These are phyloP conservation scores for Chymomyza amoena DNA, from an alignment of 2,888 invertebrate genomes.

Conservation along the genomic window DNA sequence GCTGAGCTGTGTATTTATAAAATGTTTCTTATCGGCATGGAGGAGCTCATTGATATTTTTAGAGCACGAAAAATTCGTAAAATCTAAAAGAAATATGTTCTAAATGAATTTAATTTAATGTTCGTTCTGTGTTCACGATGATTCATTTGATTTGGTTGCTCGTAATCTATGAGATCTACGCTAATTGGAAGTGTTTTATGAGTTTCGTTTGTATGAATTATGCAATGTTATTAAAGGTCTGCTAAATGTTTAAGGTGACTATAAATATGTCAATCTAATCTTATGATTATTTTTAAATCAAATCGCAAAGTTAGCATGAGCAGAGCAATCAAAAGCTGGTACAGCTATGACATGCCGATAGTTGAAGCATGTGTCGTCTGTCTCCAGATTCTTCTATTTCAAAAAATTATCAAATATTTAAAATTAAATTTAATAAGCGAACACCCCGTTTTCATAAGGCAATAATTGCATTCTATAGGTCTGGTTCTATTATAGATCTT, in stretches of 20 bases:
- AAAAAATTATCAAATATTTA: too few species aligned
- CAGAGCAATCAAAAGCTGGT: neutral
- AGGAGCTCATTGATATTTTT: neutral
- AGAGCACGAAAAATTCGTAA: neutral
- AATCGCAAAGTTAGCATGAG: neutral
- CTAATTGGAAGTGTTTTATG: neutral
- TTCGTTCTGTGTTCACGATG: neutral
- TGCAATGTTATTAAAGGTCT: neutral
- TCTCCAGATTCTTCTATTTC: too few species aligned
- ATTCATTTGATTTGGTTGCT: neutral
- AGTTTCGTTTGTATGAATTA: neutral
- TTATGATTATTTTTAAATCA: neutral
- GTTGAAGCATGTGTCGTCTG: too few species aligned
- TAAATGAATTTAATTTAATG: neutral
- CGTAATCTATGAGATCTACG: neutral
- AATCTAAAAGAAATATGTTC: neutral
- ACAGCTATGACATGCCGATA: too few species aligned
- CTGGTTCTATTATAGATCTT: too few species aligned
- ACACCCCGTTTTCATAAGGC: too few species aligned
- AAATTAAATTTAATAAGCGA: too few species aligned
- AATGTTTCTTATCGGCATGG: constrained; percentile 1
- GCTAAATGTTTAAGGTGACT: neutral
- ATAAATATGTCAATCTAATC: neutral
- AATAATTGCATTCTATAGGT: too few species aligned
- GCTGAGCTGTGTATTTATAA: neutral